These are phyloP conservation scores for Anguilla megastoma DNA, from an alignment of 2,797 vertebrate species.

Conservation along the genomic window DNA sequence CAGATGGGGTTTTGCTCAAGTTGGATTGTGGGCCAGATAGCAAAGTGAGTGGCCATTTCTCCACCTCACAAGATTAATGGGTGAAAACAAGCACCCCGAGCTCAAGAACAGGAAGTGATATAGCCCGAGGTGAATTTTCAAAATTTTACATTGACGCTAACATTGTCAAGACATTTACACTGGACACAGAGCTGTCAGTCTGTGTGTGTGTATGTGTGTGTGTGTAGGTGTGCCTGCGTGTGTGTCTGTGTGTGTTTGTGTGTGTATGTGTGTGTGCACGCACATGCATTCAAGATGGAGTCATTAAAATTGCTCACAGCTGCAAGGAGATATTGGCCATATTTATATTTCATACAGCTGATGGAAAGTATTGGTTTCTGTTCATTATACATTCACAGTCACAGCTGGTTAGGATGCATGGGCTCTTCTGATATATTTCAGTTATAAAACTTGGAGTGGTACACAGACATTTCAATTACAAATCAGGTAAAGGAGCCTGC, in stretches of 20 bases:
- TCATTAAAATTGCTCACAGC: not conserved
- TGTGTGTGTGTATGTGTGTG: not conserved
- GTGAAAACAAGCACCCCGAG: not conserved
- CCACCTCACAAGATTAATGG: not conserved
- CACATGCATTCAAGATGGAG: not conserved
- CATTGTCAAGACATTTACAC: not conserved
- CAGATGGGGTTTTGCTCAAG: not conserved
- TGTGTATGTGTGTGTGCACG: not conserved
- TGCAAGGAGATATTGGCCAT: not conserved
- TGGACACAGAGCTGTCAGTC: not conserved
- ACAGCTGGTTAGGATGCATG: not conserved
- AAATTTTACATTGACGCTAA: not conserved
- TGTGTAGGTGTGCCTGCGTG: not conserved
- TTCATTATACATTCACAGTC: not conserved
- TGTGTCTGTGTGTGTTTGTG: not conserved
- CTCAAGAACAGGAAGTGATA: not conserved
- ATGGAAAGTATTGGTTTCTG: not conserved
- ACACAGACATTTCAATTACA: constrained; percentile 5
- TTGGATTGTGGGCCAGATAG: not conserved
- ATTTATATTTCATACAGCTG: not conserved
- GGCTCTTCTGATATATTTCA: not conserved
- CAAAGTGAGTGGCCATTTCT: not conserved
- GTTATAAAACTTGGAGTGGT: not conserved
- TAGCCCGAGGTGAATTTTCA: not conserved
- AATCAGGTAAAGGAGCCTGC: not conserved